Base-by-base conservation (phyloP, 2,888 invertebrate species). In the Acanthosepion esculentum region DNA sequence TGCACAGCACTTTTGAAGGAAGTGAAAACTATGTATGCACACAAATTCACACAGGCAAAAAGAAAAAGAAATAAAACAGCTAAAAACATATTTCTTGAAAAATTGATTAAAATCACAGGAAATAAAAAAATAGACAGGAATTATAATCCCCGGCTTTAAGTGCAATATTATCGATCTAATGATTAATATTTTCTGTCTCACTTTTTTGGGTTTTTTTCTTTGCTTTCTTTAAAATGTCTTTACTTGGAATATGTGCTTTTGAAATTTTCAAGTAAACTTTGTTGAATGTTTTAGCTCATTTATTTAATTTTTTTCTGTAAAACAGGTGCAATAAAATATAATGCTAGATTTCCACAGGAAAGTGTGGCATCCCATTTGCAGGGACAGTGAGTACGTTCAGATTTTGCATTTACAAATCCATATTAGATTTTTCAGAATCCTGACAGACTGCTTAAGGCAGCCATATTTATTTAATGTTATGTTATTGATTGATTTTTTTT, bases 91-190 rank as follows among this genome's bases (percentile, higher is more conserved):
- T 78, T 59, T 59, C 59, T 59, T 78, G 78, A 78, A 78, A 78
- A 78, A 78, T n/a, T 33, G n/a, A 78, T 78, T 78, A 78, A 78
- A 78, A 78, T 78, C 78, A 78, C 78, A n/a, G n/a, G n/a, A 78
- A 78, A 12, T 23, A 78, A 78, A 78, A 78, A 78, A 78, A 15
- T 33, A 78, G n/a, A 33, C 15, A 10, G 15, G 18, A 33, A 78
- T 78, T n/a, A 78, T 78, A n/a, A 78, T 78, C 78, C 78, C n/a
- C n/a, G 33, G 78, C n/a, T 78, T n/a, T 12, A 78, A 78, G 78
- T 78, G 78, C 78, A 78, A 78, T 78, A 78, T 78, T 78, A 78
- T 78, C 18, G 78, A 78, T 78, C 18, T 78, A 15, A 78, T 18
- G 78, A 78, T 78, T 78, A 78, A 78, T 78, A 78, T 78, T 78